A percentile compares a stretch with the other conserved stretches of the same genome.
Evolutionary conservation across 2,113 vertebrate species (phyloP).

Genomic region (Cynocephalus volans): DNA sequence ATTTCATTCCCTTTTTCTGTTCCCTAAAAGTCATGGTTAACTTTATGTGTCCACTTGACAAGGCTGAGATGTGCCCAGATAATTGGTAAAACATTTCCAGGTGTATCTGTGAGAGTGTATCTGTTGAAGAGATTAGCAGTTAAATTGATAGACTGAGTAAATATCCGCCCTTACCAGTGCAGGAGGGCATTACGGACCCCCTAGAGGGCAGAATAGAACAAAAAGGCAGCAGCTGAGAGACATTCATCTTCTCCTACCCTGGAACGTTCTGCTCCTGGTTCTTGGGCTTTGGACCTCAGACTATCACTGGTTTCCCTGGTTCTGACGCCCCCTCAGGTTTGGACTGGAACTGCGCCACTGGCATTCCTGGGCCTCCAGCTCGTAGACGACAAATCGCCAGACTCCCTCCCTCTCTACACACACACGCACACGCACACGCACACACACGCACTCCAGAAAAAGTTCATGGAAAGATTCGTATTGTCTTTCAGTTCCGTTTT

Average conservation of each 20-base stretch:
- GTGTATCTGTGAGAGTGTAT: background rate
- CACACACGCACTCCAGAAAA: no score
- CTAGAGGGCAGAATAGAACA: background rate
- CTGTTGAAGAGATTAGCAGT: background rate
- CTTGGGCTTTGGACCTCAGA: background rate
- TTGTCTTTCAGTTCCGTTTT: no score
- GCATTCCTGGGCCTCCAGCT: background rate
- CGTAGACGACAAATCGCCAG: background rate
- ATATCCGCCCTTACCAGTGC: rapidly evolving
- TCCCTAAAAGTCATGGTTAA: background rate
- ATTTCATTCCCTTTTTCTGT: background rate
- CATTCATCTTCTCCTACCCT: background rate
- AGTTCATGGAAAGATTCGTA: no score
- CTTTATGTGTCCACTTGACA: background rate
- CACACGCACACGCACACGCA: no score
- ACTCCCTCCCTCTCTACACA: no score
- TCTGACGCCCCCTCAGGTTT: background rate
- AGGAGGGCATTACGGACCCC: no score
- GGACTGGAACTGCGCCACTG: background rate
- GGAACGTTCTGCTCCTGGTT: background rate
- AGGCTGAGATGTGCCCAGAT: background rate
- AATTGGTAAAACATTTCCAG: background rate
- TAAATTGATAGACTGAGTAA: background rate
- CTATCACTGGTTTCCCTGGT: background rate
- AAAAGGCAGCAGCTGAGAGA: background rate